Evolutionary conservation across 2,113 vertebrate genomes (phyloP).

Genomic region (Oriolus oriolus): DNA sequence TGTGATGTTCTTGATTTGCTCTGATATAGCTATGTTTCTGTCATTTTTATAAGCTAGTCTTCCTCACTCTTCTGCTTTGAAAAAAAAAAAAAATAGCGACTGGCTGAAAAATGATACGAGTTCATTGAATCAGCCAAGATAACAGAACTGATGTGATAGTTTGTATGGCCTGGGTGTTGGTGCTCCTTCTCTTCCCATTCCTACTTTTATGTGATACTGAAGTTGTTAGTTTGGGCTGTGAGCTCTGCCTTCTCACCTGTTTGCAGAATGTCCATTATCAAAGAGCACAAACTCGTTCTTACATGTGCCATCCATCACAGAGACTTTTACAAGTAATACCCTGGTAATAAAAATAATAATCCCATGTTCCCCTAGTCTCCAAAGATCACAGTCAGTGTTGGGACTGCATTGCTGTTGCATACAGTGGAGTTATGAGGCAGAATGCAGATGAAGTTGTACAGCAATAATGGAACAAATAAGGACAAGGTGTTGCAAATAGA

Average conservation of each 20-base stretch:
- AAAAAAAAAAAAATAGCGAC: background rate
- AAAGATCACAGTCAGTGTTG: background rate
- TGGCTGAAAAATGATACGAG: background rate
- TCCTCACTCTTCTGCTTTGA: background rate
- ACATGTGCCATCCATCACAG: fast-evolving
- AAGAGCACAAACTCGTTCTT: background rate
- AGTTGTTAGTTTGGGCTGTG: background rate
- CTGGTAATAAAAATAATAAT: background rate
- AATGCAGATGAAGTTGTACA: background rate
- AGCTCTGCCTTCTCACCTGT: background rate
- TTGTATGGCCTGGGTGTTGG: background rate
- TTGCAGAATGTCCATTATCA: background rate
- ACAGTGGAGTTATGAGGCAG: background rate
- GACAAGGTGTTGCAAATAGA: background rate
- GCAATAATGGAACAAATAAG: background rate
- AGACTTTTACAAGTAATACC: background rate
- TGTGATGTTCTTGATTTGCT: background rate
- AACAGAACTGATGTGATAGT: background rate
- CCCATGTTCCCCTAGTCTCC: background rate
- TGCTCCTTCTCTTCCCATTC: background rate
- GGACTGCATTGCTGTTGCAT: background rate
- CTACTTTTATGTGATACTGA: background rate
- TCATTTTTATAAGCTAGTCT: background rate
- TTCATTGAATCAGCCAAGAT: background rate
- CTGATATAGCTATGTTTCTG: background rate